A percentile compares a stretch with the other conserved stretches of the same genome.
phyloP scores from a whole-genome alignment of 2,888 invertebrate genomes.

The Argyresthia albistria region DNA sequence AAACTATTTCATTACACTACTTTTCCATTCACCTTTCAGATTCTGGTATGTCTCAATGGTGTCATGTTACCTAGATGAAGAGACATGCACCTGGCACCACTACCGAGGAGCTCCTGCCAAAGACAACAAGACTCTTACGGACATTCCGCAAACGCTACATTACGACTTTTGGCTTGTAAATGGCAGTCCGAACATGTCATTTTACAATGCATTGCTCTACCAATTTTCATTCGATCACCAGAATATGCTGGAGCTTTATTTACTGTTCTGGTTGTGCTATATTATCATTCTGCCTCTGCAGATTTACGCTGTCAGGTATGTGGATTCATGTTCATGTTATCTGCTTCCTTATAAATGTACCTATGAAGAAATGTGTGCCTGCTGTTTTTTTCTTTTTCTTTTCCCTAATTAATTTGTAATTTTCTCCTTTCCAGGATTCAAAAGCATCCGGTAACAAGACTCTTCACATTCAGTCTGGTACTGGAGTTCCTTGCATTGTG shows the following conservation, averaged over 20 bases:
- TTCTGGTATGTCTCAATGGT: slow-evolving; percentile 98
- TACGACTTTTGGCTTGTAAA: slow-evolving; percentile 98
- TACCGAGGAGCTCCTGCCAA: slow-evolving; percentile 57
- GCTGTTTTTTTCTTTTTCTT: no score
- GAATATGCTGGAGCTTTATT: slow-evolving; percentile 91
- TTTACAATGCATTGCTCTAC: slow-evolving; percentile 90
- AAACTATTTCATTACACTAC: background rate
- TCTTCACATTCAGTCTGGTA: slow-evolving; percentile 90
- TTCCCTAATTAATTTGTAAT: no score
- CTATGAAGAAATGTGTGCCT: no score
- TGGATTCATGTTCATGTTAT: no score
- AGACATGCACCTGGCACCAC: slow-evolving; percentile 88
- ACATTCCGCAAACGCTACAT: slow-evolving; percentile 50
- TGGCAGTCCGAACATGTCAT: slow-evolving; percentile 91
- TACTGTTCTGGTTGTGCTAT: slow-evolving; percentile 90
- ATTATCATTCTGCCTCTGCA: slow-evolving; percentile 90
- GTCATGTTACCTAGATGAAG: slow-evolving; percentile 87
- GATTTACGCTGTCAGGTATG: slow-evolving; percentile 85
- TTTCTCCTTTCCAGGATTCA: slow-evolving; percentile 72
- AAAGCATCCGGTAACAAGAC: slow-evolving; percentile 90
- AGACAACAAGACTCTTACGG: slow-evolving; percentile 41
- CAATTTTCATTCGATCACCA: slow-evolving; percentile 98
- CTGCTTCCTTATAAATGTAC: no score
- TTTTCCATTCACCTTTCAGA: slow-evolving; percentile 55
- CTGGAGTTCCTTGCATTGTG: slow-evolving; percentile 89